phyloP scores from a whole-genome alignment of 1,140 invertebrate genomes.

The Heliothis virescens region DNA sequence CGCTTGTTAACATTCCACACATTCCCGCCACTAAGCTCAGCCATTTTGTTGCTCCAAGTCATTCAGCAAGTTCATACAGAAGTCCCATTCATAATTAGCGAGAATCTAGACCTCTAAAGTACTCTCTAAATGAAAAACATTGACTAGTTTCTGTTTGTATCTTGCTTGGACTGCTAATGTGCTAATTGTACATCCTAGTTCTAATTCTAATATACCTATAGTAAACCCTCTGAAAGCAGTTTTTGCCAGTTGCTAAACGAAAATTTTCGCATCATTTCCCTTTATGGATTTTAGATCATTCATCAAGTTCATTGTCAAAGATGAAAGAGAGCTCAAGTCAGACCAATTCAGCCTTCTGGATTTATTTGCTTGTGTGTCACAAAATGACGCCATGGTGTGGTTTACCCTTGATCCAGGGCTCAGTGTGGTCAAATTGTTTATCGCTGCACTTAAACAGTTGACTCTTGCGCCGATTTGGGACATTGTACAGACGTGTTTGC shows the following conservation, averaged over 20 bases:
- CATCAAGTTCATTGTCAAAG: not conserved
- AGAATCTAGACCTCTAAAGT: not conserved
- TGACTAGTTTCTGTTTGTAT: too few relatives aligned
- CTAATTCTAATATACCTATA: too few relatives aligned
- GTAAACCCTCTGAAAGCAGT: too few relatives aligned
- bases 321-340: too few relatives aligned
- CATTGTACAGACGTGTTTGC: not conserved
- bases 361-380: not conserved
- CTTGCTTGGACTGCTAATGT: too few relatives aligned
- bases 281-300: not conserved
- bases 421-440: constrained; percentile 30
- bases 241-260: too few relatives aligned
- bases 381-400: not conserved
- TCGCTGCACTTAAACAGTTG: not conserved
- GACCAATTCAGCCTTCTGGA: not conserved
- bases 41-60: constrained; percentile 2
- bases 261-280: too few relatives aligned
- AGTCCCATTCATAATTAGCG: not conserved
- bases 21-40: constrained; percentile 20
- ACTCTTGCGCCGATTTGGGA: constrained; percentile 14
- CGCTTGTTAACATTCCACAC: constrained; percentile 42
- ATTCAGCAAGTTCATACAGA: not conserved
- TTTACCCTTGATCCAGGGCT: constrained; percentile 20
- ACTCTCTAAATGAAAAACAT: too few relatives aligned
- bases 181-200: too few relatives aligned